These are phyloP conservation scores for Linurgus olivaceus DNA, from an alignment of 2,797 vertebrate species.

Conservation along the genomic window DNA sequence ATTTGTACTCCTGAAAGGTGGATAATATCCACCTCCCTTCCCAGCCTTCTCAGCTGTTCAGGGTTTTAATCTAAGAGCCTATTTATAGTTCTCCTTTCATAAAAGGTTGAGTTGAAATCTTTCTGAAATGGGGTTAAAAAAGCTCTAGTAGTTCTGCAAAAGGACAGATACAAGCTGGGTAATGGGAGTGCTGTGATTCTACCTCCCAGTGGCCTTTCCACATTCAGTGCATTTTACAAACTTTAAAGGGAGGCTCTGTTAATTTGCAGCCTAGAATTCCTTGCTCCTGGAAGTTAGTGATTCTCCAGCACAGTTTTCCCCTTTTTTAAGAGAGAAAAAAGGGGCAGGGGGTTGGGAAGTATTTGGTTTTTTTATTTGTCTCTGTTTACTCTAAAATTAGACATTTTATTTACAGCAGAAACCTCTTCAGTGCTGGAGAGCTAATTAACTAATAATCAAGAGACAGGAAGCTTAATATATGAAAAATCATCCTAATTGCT, in stretches of 20 bases:
- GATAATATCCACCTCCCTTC: slow-evolving; percentile 46
- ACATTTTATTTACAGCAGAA: slow-evolving; percentile 9
- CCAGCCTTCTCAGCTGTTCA: slow-evolving; percentile 40
- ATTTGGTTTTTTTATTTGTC: neutral
- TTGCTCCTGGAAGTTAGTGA: neutral
- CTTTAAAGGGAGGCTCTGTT: neutral
- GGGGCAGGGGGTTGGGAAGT: neutral
- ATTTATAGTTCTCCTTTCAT: slow-evolving; percentile 56
- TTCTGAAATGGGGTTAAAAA: slow-evolving; percentile 59
- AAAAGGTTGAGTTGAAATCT: slow-evolving; percentile 63
- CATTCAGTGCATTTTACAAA: neutral
- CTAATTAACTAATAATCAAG: slow-evolving; percentile 22
- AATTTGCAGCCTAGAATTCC: neutral
- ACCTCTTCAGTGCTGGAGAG: slow-evolving; percentile 18
- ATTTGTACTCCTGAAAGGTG: slow-evolving; percentile 51
- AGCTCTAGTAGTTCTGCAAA: slow-evolving; percentile 25
- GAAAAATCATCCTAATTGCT: slow-evolving; percentile 28
- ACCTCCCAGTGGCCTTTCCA: neutral
- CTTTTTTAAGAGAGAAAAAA: neutral
- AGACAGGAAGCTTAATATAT: slow-evolving; percentile 10
- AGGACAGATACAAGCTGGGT: neutral
- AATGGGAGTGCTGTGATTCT: neutral
- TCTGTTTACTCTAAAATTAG: slow-evolving; percentile 25
- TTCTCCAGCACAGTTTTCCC: neutral
- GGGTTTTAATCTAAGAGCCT: slow-evolving; percentile 59